phyloP scores from a whole-genome alignment of 2,888 invertebrate genomes.

The Synanthedon vespiformis region DNA sequence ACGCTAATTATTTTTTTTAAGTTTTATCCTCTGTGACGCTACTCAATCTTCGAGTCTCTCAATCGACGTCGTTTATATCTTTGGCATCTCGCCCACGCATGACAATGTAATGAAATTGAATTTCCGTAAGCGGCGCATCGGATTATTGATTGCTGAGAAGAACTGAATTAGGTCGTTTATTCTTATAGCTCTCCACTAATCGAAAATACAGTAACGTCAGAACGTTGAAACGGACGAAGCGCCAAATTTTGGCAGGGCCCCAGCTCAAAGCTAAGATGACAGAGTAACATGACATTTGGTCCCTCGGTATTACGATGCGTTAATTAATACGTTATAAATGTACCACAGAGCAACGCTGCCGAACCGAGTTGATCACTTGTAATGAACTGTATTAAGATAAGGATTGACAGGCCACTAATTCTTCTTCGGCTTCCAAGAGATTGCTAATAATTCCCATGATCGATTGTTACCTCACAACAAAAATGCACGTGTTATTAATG shows the following conservation, averaged over 20 bases:
- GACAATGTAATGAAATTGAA: conserved; percentile 29
- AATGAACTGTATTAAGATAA: conserved; percentile 29
- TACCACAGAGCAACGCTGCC: conserved; percentile 17
- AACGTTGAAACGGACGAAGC: conserved; percentile 12
- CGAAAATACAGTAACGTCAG: conserved; percentile 11
- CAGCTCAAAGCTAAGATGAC: conserved; percentile 7
- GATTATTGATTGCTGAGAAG: conserved; percentile 32
- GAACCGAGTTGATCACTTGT: conserved; percentile 16
- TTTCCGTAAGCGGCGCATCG: conserved; percentile 34
- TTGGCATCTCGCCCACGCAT: conserved; percentile 33
- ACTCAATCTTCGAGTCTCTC: conserved; percentile 25
- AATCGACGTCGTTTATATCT: conserved; percentile 34
- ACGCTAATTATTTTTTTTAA: conserved; percentile 54
- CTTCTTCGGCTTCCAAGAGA: conserved; percentile 13
- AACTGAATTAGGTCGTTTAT: conserved; percentile 25
- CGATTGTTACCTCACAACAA: conserved; percentile 7
- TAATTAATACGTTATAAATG: conserved; percentile 32
- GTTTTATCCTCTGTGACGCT: conserved; percentile 23
- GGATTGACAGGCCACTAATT: conserved; percentile 26
- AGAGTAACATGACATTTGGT: conserved; percentile 20
- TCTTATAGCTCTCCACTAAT: conserved; percentile 19
- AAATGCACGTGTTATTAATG: neutral
- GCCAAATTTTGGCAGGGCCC: conserved; percentile 19
- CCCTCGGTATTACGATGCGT: conserved; percentile 21
- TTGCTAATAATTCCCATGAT: conserved; percentile 13